Evolutionary conservation across 1,140 invertebrate genomes (phyloP).

Genomic region (Hylaeus anthracinus): DNA sequence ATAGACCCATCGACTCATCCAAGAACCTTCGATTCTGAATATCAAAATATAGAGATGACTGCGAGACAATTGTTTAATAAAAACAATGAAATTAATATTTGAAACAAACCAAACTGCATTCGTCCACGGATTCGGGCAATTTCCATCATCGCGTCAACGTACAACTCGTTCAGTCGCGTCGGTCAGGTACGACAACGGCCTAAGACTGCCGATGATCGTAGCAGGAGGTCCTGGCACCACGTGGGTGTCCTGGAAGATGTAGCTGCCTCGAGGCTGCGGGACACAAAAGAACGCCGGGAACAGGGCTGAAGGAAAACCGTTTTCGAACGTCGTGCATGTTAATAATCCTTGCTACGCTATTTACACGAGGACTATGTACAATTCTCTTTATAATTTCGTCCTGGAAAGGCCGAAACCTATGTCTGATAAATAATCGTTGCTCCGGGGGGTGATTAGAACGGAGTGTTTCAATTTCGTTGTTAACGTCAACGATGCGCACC

Average conservation of each 20-base stretch:
- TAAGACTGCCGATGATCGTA: background rate
- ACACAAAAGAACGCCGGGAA: background rate
- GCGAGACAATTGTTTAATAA: no score
- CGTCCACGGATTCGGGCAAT: no score
- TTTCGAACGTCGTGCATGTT: conserved; percentile 46
- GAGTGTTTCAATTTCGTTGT: conserved; percentile 55
- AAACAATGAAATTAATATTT: no score
- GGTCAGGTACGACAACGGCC: background rate
- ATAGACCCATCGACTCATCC: no score
- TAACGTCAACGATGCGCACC: conserved; percentile 33
- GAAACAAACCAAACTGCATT: no score
- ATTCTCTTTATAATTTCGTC: conserved; percentile 35
- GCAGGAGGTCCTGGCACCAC: background rate
- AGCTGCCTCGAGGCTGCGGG: background rate
- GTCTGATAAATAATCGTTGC: conserved; percentile 35
- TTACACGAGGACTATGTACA: conserved; percentile 69
- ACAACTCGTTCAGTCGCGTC: no score
- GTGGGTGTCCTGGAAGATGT: background rate
- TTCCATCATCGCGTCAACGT: no score
- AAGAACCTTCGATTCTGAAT: no score
- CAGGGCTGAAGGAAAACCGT: conserved; percentile 46
- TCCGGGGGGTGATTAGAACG: conserved; percentile 22
- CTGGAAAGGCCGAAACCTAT: conserved; percentile 22
- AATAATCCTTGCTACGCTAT: conserved; percentile 65
- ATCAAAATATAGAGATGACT: no score